Evolutionary conservation across 2,797 vertebrate genomes (phyloP).

Genomic region (Pipistrellus nathusii): DNA sequence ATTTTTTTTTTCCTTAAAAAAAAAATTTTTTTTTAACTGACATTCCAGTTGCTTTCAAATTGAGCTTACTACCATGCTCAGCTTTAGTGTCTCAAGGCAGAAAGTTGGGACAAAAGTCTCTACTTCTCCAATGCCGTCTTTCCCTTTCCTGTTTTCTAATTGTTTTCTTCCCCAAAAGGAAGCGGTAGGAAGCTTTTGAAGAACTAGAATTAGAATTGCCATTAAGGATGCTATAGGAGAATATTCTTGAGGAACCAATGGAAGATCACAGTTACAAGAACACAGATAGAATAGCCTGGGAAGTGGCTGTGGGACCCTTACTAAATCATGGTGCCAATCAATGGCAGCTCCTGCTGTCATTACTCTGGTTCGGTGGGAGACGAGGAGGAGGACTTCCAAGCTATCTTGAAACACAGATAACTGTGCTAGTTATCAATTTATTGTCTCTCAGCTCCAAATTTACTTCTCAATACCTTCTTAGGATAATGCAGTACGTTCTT

Average conservation of each 20-base stretch:
- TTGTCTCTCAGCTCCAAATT: slow-evolving; percentile 12
- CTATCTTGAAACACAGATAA: not conserved
- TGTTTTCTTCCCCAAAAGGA: not conserved
- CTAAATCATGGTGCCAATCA: not conserved
- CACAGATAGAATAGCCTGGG: not conserved
- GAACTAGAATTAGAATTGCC: not conserved
- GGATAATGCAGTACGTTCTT: not conserved
- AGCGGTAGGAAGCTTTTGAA: slow-evolving; percentile 22
- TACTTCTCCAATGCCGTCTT: not conserved
- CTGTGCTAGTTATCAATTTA: not conserved
- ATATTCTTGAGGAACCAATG: slow-evolving; percentile 25
- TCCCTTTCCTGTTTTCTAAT: not conserved
- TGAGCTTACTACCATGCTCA: slow-evolving; percentile 10
- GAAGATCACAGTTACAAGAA: not conserved
- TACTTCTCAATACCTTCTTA: not conserved
- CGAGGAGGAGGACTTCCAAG: not conserved
- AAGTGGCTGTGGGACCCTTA: not conserved
- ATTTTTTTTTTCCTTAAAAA: not conserved
- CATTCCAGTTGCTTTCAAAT: slow-evolving; percentile 44
- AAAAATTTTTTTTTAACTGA: slow-evolving; percentile 45
- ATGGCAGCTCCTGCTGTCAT: not conserved
- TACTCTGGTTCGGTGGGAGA: not conserved
- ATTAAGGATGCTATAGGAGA: slow-evolving; percentile 16
- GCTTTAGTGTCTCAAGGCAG: not conserved
- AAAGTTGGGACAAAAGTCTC: slow-evolving; percentile 4